Evolutionary conservation across 2,797 vertebrate genomes (phyloP).

Genomic region (Odontamblyopus lacepedii): DNA sequence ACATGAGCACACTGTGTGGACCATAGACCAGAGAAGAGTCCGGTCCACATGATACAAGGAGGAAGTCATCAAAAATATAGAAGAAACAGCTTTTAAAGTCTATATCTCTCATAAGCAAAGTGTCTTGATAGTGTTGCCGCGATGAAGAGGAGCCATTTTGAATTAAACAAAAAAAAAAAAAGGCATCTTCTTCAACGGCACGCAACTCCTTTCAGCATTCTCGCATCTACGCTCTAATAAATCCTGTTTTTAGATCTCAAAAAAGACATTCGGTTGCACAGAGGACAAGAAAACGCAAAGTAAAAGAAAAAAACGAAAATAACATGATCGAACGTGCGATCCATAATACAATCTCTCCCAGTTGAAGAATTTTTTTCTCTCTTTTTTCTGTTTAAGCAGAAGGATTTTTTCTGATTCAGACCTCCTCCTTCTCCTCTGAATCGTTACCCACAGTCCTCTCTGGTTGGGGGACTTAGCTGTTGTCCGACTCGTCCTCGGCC

Average conservation of each 20-base stretch:
- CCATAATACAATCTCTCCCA: slow-evolving; percentile 72
- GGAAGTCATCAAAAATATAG: slow-evolving; percentile 75
- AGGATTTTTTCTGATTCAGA: slow-evolving; percentile 63
- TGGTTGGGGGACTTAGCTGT: slow-evolving; percentile 80
- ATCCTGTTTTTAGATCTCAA: slow-evolving; percentile 60
- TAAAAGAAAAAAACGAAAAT: slow-evolving; percentile 50
- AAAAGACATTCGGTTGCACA: slow-evolving; percentile 70
- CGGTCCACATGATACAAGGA: slow-evolving; percentile 45
- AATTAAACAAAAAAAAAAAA: slow-evolving; percentile 54
- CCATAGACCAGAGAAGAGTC: slow-evolving; percentile 22
- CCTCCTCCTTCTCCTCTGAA: slow-evolving; percentile 37
- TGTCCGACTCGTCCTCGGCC: slow-evolving; percentile 93
- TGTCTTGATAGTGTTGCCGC: slow-evolving; percentile 69
- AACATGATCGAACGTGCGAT: slow-evolving; percentile 63
- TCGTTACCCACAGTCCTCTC: slow-evolving; percentile 27
- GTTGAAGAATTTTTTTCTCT: slow-evolving; percentile 59
- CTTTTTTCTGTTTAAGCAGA: slow-evolving; percentile 66
- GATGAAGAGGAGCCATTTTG: slow-evolving; percentile 57
- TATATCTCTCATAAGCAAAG: slow-evolving; percentile 58
- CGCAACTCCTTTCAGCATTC: slow-evolving; percentile 39
- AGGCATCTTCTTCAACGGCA: slow-evolving; percentile 38
- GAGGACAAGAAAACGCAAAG: slow-evolving; percentile 38
- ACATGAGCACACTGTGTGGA: slow-evolving; percentile 52
- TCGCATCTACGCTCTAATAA: slow-evolving; percentile 50
- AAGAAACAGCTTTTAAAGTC: slow-evolving; percentile 65